Conservation (phyloP, 35 echinoderm and acorn worm genomes). For the Ophioderma brevispina region DNA sequence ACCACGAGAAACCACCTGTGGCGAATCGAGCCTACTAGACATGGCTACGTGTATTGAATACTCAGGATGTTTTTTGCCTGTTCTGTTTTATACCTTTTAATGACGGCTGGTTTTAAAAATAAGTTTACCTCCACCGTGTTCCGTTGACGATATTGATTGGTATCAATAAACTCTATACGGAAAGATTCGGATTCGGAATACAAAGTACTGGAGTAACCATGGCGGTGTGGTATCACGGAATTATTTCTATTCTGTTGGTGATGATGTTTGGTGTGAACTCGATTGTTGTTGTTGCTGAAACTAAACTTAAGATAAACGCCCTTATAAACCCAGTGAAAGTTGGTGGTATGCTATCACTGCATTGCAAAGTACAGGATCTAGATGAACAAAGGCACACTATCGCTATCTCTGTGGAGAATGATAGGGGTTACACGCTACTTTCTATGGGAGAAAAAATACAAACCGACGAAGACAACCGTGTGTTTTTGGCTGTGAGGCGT, state of each 20-base stretch:
- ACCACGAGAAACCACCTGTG: neutral
- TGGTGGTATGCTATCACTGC: neutral
- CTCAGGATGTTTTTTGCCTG: neutral
- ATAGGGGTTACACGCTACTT: neutral
- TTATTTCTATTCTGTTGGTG: neutral
- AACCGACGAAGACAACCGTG: neutral
- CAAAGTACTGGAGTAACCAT: neutral
- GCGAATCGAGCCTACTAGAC: neutral
- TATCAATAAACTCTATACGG: too few species aligned
- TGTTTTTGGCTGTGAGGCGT: neutral
- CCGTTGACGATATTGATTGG: too few species aligned
- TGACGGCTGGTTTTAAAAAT: too few species aligned
- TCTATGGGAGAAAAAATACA: slow-evolving; percentile 6
- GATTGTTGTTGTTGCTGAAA: neutral
- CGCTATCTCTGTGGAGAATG: neutral
- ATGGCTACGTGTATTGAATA: neutral
- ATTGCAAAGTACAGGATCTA: neutral
- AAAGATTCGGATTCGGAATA: too few species aligned
- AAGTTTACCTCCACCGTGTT: too few species aligned
- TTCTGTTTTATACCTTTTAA: too few species aligned
- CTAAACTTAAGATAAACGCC: neutral
- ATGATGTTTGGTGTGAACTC: neutral
- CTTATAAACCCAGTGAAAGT: neutral
- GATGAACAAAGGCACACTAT: neutral
- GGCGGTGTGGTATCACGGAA: neutral